Evolutionary conservation across 2,888 invertebrate genomes (phyloP).

Genomic region (Apocheima hispidaria): DNA sequence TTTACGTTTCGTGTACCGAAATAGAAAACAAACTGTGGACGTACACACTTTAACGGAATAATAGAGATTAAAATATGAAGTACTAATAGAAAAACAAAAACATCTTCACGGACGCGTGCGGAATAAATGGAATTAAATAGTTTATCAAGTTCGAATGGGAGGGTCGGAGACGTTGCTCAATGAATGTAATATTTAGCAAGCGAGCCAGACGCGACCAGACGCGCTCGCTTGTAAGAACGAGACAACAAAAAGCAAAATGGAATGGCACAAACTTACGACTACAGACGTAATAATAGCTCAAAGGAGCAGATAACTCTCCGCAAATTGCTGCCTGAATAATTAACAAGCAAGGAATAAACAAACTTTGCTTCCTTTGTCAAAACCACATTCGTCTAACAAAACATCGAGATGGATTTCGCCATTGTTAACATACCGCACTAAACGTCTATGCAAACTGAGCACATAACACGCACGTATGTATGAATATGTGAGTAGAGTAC

Average conservation of each 20-base stretch:
- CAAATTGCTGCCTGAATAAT: slow-evolving; percentile 16
- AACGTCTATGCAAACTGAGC: slow-evolving; percentile 41
- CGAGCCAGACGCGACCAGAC: slow-evolving; percentile 48
- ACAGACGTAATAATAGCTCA: slow-evolving; percentile 51
- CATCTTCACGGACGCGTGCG: slow-evolving; percentile 27
- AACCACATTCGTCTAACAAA: slow-evolving; percentile 34
- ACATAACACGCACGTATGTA: slow-evolving; percentile 44
- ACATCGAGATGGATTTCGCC: slow-evolving; percentile 38
- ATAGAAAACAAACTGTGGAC: slow-evolving; percentile 51
- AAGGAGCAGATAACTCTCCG: slow-evolving; percentile 42
- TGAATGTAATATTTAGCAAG: slow-evolving; percentile 63
- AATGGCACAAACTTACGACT: slow-evolving; percentile 56
- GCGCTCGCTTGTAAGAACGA: slow-evolving; percentile 48
- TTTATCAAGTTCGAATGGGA: slow-evolving; percentile 47
- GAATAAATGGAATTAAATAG: slow-evolving; percentile 44
- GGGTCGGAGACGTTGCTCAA: slow-evolving; percentile 56
- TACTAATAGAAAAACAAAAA: slow-evolving; percentile 35
- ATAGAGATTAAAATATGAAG: slow-evolving; percentile 49
- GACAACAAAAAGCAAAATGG: slow-evolving; percentile 51
- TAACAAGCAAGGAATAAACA: slow-evolving; percentile 16
- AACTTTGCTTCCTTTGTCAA: slow-evolving; percentile 29
- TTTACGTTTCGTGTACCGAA: slow-evolving; percentile 50
- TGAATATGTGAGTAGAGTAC: slow-evolving; percentile 37
- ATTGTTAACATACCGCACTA: slow-evolving; percentile 41
- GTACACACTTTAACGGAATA: slow-evolving; percentile 40